A percentile compares a stretch with the other conserved stretches of the same genome.
These are phyloP conservation scores for Cheilosia pagana DNA, from an alignment of 2,888 invertebrate species.

Conservation along the genomic window DNA sequence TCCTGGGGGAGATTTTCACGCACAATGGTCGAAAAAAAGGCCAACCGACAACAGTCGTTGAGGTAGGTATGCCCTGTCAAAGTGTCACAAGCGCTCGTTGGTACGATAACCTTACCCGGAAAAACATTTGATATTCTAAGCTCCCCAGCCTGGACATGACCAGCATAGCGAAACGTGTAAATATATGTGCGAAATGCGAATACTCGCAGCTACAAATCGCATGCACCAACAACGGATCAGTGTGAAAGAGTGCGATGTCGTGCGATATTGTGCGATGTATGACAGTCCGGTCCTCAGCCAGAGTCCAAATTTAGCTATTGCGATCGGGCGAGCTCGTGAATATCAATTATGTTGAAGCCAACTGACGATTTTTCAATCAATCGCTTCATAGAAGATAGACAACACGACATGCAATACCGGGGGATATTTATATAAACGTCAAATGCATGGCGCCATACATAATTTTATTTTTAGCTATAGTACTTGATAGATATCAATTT, in stretches of 20 bases:
- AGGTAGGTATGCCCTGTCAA: no score
- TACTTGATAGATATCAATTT: constrained; percentile 6
- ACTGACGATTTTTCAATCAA: constrained; percentile 63
- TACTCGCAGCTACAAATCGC: background rate
- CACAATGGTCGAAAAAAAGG: no score
- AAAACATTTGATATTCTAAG: constrained; percentile 52
- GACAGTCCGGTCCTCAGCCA: constrained; percentile 19
- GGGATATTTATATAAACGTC: constrained; percentile 19
- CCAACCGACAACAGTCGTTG: no score
- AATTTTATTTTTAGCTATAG: background rate
- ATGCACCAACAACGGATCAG: constrained; percentile 19
- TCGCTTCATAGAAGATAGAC: constrained; percentile 25
- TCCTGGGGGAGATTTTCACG: no score
- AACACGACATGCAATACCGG: constrained; percentile 5
- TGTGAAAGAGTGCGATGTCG: constrained; percentile 17
- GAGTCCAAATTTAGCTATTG: constrained; percentile 67
- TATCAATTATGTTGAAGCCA: constrained; percentile 48
- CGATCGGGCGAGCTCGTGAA: constrained; percentile 58
- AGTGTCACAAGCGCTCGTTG: constrained; percentile 9
- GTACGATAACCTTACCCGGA: constrained; percentile 58
- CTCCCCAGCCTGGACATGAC: constrained; percentile 54
- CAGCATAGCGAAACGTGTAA: constrained; percentile 41
- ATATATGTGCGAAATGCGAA: constrained; percentile 29
- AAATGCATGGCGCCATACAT: constrained; percentile 57
- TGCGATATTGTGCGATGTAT: constrained; percentile 11